Evolutionary conservation across 2,888 invertebrate genomes (phyloP), one percentile per base, ranked within the genome.

Genomic region (Calliopum simillimum): DNA sequence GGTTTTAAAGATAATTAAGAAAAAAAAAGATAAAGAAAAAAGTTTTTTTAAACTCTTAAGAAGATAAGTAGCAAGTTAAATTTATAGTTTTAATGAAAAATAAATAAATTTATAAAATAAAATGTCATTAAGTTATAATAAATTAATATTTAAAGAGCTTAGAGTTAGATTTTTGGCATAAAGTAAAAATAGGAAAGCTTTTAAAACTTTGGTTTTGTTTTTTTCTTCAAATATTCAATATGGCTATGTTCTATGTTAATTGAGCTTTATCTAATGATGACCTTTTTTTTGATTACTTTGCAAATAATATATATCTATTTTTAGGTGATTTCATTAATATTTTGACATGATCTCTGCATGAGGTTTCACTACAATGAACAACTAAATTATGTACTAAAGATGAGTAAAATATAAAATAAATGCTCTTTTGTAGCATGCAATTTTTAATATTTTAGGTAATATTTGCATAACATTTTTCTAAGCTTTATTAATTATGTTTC

Each of bases 1-100:
- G 68, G 56, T 43, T 43, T 43, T n/a, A 6, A 51, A 69, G 63
- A 44, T 13, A 46, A 47, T 63, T 64, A 51, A 67, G 70, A 46
- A 70, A 64, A 68, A 53, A 71, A n/a, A n/a, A n/a, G n/a, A n/a
- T n/a, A n/a, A n/a, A n/a, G n/a, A n/a, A n/a, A n/a, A 63, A 43
- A 69, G 25, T 53, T 64, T 64, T 59, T 63, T 71, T 56, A 46
- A 47, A 43, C 53, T 51, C 61, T 51, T 14, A 62, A 33, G 12
- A 21, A 21, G 53, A 33, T 33, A 33, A 33, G 33, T 33, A 33
- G 33, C 33, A 33, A 33, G 33, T 33, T 33, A 33, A 33, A 33
- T 8, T 8, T 33, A 8, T 33, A 33, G 33, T 33, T 8, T 33
- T 49, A 68, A 19, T 21, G 4, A 21, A 56, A 62, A 63, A 66